Conservation (phyloP, 2,888 invertebrate genomes). For the Drosophila eohydei region DNA sequence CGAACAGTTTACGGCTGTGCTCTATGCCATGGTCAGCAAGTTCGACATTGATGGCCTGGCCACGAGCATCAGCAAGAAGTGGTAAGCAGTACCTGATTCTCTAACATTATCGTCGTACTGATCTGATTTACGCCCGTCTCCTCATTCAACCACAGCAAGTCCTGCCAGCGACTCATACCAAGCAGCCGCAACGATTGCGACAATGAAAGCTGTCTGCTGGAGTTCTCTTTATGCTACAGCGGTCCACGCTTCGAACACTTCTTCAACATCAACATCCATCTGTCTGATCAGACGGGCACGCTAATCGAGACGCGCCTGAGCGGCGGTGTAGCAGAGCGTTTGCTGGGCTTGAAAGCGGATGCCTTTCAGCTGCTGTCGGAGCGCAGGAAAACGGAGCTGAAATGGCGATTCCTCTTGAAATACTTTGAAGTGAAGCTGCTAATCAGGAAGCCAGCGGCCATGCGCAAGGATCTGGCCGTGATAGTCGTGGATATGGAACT, state of each 20-base stretch:
- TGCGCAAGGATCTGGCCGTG: slow-evolving; percentile 66
- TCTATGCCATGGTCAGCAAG: slow-evolving; percentile 89
- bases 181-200: slow-evolving; percentile 64
- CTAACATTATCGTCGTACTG: no score
- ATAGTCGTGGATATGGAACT: slow-evolving; percentile 77
- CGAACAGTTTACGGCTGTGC: slow-evolving; percentile 89
- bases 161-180: slow-evolving; percentile 64
- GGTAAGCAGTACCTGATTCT: slow-evolving; percentile 75
- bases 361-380: slow-evolving; percentile 86
- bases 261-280: slow-evolving; percentile 88
- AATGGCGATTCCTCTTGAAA: slow-evolving; percentile 89
- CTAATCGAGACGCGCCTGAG: slow-evolving; percentile 87
- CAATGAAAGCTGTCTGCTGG: slow-evolving; percentile 75
- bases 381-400: slow-evolving; percentile 86
- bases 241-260: slow-evolving; percentile 74
- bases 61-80: slow-evolving; percentile 84
- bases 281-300: slow-evolving; percentile 90
- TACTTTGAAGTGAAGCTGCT: slow-evolving; percentile 87
- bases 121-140: background rate
- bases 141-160: slow-evolving; percentile 59
- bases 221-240: slow-evolving; percentile 67
- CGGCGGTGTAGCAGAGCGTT: slow-evolving; percentile 87
- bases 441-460: slow-evolving; percentile 70
- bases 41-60: slow-evolving; percentile 89
- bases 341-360: slow-evolving; percentile 86